Evolutionary conservation across 2,113 vertebrate genomes (phyloP), one percentile per base, ranked within the genome.

Genomic region (Anser cygnoides): DNA sequence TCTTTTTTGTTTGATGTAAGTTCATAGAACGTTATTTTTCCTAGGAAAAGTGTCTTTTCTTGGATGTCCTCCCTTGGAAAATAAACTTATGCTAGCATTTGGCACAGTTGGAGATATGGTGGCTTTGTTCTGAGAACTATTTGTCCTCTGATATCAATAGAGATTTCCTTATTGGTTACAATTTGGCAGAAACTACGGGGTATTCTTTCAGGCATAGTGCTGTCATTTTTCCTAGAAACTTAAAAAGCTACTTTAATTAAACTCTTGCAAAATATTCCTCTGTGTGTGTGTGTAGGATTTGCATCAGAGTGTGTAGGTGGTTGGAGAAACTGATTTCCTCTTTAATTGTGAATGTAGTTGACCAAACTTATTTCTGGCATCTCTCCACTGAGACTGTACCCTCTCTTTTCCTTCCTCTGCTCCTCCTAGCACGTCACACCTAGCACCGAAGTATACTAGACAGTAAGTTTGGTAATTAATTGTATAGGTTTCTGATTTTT

Each of bases 61-160:
- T 92, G 72, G 84, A 79, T 76, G n/a, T 33, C 52, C 62, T 94
- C 49, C 28, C 29, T 79, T 55, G 66, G 80, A 96, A 93, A 96
- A 95, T 65, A 94, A 94, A 93, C 44, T 87, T 74, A 65, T 0
- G 1, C 41, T 78, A 65, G 33, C 25, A 55, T 95, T 92, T 84
- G 86, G 23, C 43, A 86, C 89, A 77, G 37, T 8, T 85, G 62
- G 59, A 70, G 68, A 65, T 66, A 70, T 21, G n/a, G 78, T 73
- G 22, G 28, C 11, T 89, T 79, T 91, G 29, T 92, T 85, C 71
- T 87, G 44, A 91, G 33, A 87, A 70, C 29, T 91, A 83, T 62
- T 80, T 22, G 59, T 89, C 41, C 10, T 61, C n/a, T 58, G 15
- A 18, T 84, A 72, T 52, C n/a, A 71, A 55, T n/a, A 89, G 25